Conservation (phyloP, 2,113 vertebrate species). For the Macheiramphus alcinus region DNA sequence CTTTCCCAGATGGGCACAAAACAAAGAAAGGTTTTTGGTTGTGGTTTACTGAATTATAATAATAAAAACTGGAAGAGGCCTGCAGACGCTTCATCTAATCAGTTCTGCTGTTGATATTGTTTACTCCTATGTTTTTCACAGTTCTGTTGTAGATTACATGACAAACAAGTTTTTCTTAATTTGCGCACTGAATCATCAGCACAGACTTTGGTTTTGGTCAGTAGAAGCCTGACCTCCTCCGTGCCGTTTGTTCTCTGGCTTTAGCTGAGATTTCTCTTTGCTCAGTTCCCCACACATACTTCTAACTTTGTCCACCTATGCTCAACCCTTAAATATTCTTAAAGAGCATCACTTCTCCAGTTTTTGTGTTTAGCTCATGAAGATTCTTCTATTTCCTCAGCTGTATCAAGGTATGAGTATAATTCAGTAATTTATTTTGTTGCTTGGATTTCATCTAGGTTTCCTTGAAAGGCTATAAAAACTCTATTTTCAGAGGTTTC, state of each 20-base stretch:
- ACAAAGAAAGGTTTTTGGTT: no score
- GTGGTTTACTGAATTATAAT: background rate
- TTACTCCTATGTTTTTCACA: background rate
- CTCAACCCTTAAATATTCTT: background rate
- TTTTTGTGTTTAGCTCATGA: background rate
- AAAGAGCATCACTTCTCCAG: background rate
- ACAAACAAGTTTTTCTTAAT: background rate
- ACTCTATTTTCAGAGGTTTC: background rate
- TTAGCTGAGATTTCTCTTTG: background rate
- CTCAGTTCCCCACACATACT: background rate
- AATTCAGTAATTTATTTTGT: background rate
- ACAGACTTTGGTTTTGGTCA: background rate
- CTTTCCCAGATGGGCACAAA: background rate
- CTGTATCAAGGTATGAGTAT: background rate
- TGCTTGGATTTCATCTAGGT: background rate
- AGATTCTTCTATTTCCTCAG: background rate
- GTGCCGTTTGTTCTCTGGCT: background rate
- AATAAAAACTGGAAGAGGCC: background rate
- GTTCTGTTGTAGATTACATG: background rate
- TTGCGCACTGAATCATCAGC: accelerated
- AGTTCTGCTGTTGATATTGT: background rate
- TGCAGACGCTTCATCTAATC: background rate
- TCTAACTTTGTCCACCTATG: background rate
- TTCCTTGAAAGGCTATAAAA: background rate
- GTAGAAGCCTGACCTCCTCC: background rate